These are phyloP conservation scores for Antheraea mylitta DNA, from an alignment of 1,140 invertebrate species.

Conservation along the genomic window DNA sequence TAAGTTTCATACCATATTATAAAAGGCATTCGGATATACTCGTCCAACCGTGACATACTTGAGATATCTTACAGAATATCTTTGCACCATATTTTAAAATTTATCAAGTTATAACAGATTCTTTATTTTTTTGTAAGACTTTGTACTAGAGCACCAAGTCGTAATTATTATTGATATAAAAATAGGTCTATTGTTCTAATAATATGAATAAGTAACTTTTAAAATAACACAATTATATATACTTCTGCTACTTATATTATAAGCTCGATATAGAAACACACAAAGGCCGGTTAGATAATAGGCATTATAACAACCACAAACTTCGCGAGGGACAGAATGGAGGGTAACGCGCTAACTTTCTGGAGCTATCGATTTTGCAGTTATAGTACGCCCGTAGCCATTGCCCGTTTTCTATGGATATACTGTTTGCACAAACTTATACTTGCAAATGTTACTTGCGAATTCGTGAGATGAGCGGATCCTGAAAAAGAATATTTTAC, in stretches of 20 bases:
- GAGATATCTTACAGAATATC: too few relatives aligned
- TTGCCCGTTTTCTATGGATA: conserved; percentile 9
- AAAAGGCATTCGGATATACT: too few relatives aligned
- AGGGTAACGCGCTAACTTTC: conserved; percentile 35
- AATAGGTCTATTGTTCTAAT: too few relatives aligned
- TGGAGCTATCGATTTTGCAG: conserved; percentile 39
- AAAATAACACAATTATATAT: not conserved
- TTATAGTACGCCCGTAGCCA: conserved; percentile 5
- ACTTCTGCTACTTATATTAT: not conserved
- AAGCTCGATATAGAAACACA: not conserved
- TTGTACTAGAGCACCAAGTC: too few relatives aligned
- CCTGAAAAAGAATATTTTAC: not conserved
- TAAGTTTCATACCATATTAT: too few relatives aligned
- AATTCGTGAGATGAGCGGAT: conserved; percentile 1
- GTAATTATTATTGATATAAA: too few relatives aligned
- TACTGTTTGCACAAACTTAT: conserved; percentile 11
- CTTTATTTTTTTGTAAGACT: too few relatives aligned
- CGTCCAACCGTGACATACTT: too few relatives aligned
- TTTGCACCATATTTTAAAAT: too few relatives aligned
- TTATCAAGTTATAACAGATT: too few relatives aligned
- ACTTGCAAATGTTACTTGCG: conserved; percentile 8
- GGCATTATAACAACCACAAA: conserved; percentile 25
- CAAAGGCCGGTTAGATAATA: conserved; percentile 22
- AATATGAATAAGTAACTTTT: not conserved
- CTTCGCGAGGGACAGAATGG: conserved; percentile 33